phyloP scores from a whole-genome alignment of 2,888 invertebrate species.

The Dynastes tityus region DNA sequence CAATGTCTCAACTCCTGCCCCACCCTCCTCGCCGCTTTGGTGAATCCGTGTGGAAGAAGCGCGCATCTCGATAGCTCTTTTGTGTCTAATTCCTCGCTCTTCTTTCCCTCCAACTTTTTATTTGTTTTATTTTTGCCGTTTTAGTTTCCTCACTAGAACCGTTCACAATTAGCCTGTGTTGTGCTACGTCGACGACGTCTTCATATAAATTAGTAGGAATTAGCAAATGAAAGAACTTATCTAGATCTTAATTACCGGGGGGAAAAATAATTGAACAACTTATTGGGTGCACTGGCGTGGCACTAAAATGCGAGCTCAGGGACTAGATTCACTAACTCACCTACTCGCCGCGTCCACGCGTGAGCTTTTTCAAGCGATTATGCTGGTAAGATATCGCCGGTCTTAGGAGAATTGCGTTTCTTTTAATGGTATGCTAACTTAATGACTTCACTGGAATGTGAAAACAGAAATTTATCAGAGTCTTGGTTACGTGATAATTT shows the following conservation, averaged over 20 bases:
- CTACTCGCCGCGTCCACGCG: constrained; percentile 11
- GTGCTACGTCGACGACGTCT: constrained; percentile 37
- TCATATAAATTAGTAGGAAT: constrained; percentile 46
- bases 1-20: constrained; percentile 25
- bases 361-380: constrained; percentile 28
- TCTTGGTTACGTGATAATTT: constrained; percentile 42
- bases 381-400: constrained; percentile 2
- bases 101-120: not conserved
- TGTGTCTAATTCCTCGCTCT: constrained; percentile 6
- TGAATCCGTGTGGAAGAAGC: constrained; percentile 34
- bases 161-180: constrained; percentile 37
- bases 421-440: constrained; percentile 32
- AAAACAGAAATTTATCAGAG: constrained; percentile 45
- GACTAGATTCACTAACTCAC: constrained; percentile 19
- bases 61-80: constrained; percentile 22
- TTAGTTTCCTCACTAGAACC: constrained; percentile 4
- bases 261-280: constrained; percentile 46
- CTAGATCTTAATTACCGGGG: constrained; percentile 45
- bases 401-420: constrained; percentile 24
- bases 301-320: constrained; percentile 38
- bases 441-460: constrained; percentile 43
- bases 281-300: constrained; percentile 44
- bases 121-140: constrained; percentile 5
- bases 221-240: constrained; percentile 46
- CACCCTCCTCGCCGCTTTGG: constrained; percentile 1